These are phyloP conservation scores for Polyploca ridens DNA, from an alignment of 2,888 invertebrate species.

Conservation along the genomic window DNA sequence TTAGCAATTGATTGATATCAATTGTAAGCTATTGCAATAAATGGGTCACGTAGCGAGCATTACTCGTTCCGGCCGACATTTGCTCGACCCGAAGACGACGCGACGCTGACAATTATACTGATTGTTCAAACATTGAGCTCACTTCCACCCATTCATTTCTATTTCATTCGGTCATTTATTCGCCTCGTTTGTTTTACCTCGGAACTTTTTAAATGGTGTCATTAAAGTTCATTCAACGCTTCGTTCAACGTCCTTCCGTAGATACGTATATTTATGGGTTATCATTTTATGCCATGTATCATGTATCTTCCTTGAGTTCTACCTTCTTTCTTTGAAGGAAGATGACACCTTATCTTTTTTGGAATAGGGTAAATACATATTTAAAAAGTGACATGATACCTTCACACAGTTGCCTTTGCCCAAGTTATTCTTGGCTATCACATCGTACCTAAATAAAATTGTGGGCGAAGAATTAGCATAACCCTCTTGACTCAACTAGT, in stretches of 20 bases:
- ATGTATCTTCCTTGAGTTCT: neutral
- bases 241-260: conserved; percentile 13
- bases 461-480: too few relatives aligned
- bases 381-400: too few relatives aligned
- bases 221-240: conserved; percentile 23
- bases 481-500: too few relatives aligned
- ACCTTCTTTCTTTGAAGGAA: too few relatives aligned
- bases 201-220: conserved; percentile 29
- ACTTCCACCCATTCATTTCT: conserved; percentile 54
- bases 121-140: conserved; percentile 47
- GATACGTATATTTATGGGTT: neutral
- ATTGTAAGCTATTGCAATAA: conserved; percentile 63
- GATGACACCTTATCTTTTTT: too few relatives aligned
- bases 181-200: conserved; percentile 32
- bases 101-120: conserved; percentile 52
- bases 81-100: conserved; percentile 39
- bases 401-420: too few relatives aligned
- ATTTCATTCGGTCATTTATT: conserved; percentile 40
- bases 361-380: too few relatives aligned
- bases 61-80: conserved; percentile 56
- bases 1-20: conserved; percentile 59
- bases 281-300: too few relatives aligned
- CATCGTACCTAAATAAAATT: too few relatives aligned
- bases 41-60: conserved; percentile 54
- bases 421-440: too few relatives aligned